Evolutionary conservation across 2,113 vertebrate genomes (phyloP), one percentile per base, ranked within the genome.

Genomic region (Xyliphius kryptos): DNA sequence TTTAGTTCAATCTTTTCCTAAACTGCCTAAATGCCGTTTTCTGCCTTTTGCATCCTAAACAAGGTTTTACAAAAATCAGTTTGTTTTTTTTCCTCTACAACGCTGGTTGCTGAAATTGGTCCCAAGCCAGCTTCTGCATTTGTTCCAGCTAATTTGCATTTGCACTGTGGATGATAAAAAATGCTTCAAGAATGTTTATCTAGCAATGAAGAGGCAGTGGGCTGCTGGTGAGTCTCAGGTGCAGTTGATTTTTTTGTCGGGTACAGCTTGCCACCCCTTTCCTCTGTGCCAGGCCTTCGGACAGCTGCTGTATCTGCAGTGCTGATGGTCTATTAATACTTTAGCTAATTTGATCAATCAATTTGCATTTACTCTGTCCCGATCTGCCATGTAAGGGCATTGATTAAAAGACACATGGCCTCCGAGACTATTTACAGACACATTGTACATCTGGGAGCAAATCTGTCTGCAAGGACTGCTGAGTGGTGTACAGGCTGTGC

Each of bases 301-400:
- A 81, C 85, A 85, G 82, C 83, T 87, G 85, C 83, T 77, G 80
- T 82, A 70, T 87, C 83, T 83, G 79, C 76, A 79, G 81, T 79
- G 80, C 80, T 83, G 83, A 84, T 80, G 75, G 82, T 77, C 83
- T 84, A 81, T 85, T 86, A 85, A 86, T 88, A 82, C 78, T 68
- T 73, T 3, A 61, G 82, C 78, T 87, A 84, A 88, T 88, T 86
- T 82, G 78, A 83, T 79, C 82, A 76, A 83, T 86, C 81, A 75
- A 82, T 87, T 86, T 81, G 75, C 74, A 84, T 85, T 83, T 85
- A 76, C 75, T 36, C 71, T 80, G 80, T 81, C 76, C 77, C 74
- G 75, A 59, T 48, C 61, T 19, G 47, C 63, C 74, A 80, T 79
- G 80, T 81, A 77, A 81, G 64, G 46, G 71, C 76, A 78, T 82